These are phyloP conservation scores for Melanostoma mellinum DNA, from an alignment of 2,888 invertebrate species.

Conservation along the genomic window DNA sequence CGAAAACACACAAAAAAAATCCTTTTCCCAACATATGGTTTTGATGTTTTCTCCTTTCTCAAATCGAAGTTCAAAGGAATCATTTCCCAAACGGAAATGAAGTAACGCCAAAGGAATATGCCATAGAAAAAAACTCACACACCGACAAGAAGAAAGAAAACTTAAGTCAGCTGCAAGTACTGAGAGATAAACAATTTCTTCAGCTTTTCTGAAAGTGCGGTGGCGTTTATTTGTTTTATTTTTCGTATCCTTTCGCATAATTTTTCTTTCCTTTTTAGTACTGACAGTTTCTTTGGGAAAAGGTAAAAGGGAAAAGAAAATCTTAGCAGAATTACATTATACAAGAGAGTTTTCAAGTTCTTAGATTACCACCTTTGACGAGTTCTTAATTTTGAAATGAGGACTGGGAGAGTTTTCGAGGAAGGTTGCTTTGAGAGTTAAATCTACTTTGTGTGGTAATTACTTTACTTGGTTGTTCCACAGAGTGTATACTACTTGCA, in stretches of 20 bases:
- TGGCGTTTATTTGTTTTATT: constrained; percentile 44
- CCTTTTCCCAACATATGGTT: constrained; percentile 62
- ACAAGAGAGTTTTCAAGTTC: constrained; percentile 56
- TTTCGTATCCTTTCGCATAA: constrained; percentile 32
- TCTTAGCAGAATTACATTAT: constrained; percentile 56
- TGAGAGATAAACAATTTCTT: constrained; percentile 23
- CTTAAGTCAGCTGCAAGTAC: constrained; percentile 23
- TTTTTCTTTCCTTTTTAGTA: neutral
- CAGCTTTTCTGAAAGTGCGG: neutral
- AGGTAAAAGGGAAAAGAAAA: constrained; percentile 37
- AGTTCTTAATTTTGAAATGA: constrained; percentile 24
- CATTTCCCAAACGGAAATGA: constrained; percentile 74
- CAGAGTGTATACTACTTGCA: constrained; percentile 49
- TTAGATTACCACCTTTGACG: constrained; percentile 64
- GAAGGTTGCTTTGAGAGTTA: constrained; percentile 57
- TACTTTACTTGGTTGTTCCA: constrained; percentile 63
- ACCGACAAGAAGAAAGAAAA: constrained; percentile 16
- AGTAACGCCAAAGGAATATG: constrained; percentile 73
- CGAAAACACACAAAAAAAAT: neutral
- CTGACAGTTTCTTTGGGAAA: neutral
- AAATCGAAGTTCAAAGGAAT: constrained; percentile 74
- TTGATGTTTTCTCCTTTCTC: constrained; percentile 65
- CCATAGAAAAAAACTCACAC: constrained; percentile 51
- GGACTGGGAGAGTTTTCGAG: constrained; percentile 38
- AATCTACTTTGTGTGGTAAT: constrained; percentile 67